Conservation (phyloP, 2,888 invertebrate species). For the Azorinus chamasolen region DNA sequence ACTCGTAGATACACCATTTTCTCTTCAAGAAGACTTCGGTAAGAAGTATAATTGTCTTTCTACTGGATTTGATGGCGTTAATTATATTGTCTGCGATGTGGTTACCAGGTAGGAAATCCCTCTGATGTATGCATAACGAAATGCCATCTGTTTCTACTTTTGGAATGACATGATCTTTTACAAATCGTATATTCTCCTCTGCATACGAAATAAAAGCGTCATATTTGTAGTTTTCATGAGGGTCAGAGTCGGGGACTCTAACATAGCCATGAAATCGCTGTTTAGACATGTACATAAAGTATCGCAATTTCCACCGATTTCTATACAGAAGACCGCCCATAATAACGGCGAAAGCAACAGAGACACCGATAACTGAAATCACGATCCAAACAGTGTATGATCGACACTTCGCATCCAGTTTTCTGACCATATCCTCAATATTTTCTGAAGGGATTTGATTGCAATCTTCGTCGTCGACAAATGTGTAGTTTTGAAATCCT, state of each 20-base stretch:
- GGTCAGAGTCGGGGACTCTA: no score
- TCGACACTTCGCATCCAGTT: conserved; percentile 8
- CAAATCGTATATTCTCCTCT: no score
- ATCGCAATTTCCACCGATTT: conserved; percentile 59
- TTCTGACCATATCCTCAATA: neutral
- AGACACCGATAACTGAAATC: conserved; percentile 18
- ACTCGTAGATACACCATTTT: conserved; percentile 71
- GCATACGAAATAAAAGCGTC: no score
- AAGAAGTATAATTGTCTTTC: conserved; percentile 64
- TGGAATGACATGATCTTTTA: no score
- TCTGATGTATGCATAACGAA: conserved; percentile 63
- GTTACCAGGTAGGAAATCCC: conserved; percentile 67
- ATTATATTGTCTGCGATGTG: conserved; percentile 64
- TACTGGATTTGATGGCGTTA: conserved; percentile 63
- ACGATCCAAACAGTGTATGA: conserved; percentile 7
- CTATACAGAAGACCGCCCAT: conserved; percentile 42
- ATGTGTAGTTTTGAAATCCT: neutral
- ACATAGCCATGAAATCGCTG: conserved; percentile 31
- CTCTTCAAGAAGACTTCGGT: conserved; percentile 53
- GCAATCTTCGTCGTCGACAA: neutral
- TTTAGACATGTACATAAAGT: conserved; percentile 41
- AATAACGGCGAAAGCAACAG: conserved; percentile 26
- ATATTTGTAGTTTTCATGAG: no score
- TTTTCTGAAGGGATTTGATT: neutral
- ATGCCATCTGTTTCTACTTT: no score